phyloP scores from a whole-genome alignment of 2,888 invertebrate genomes.

The Drosophila kuntzei region DNA sequence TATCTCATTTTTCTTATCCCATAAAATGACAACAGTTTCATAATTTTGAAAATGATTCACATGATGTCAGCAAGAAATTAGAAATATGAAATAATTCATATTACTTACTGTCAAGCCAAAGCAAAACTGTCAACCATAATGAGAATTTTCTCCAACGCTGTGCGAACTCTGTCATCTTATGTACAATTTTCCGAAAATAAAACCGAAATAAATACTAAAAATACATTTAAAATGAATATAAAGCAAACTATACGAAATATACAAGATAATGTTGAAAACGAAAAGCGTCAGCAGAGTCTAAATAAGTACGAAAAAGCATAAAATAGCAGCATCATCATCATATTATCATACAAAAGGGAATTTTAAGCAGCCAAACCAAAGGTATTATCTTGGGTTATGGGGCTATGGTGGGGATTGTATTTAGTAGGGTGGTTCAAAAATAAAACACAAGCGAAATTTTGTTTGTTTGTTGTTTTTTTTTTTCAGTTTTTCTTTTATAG shows the following conservation, averaged over 20 bases:
- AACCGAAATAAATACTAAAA: background rate
- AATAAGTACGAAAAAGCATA: slow-evolving; percentile 43
- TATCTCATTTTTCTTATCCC: background rate
- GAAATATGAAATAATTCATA: background rate
- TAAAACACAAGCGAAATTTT: slow-evolving; percentile 73
- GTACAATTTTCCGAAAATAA: background rate
- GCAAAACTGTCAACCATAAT: background rate
- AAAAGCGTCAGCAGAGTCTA: slow-evolving; percentile 38
- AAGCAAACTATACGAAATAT: background rate
- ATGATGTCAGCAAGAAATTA: background rate
- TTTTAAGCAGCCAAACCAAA: slow-evolving; percentile 36
- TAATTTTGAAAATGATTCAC: background rate
- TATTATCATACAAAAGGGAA: slow-evolving; percentile 47
- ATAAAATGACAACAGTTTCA: background rate
- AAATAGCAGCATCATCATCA: slow-evolving; percentile 56
- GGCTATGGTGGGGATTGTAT: slow-evolving; percentile 17
- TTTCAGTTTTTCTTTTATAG: slow-evolving; percentile 70
- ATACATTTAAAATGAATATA: slow-evolving; percentile 1
- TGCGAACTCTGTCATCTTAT: background rate
- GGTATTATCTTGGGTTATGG: slow-evolving; percentile 18
- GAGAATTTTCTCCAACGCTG: slow-evolving; percentile 7
- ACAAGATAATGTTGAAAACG: slow-evolving; percentile 4
- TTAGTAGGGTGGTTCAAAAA: slow-evolving; percentile 49
- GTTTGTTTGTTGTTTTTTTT: slow-evolving; percentile 53
- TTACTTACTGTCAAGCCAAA: slow-evolving; percentile 34